A percentile compares a stretch with the other conserved stretches of the same genome.
Conservation (phyloP, 2,888 invertebrate species). For the Muschampia plurimacula region DNA sequence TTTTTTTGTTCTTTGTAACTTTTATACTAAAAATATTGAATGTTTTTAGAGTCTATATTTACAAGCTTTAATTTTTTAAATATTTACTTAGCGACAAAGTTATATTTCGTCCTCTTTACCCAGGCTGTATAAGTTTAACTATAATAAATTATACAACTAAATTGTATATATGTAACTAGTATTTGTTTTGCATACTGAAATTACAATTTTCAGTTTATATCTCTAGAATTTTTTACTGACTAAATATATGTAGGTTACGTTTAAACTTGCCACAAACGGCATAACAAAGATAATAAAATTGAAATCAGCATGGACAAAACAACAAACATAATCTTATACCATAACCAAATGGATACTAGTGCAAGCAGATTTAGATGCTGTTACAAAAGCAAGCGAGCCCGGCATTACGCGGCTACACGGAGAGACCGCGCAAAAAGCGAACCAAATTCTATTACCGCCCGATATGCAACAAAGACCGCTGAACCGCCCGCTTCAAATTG, state of each 20-base stretch:
- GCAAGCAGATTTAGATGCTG: constrained; percentile 79
- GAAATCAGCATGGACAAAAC: constrained; percentile 20
- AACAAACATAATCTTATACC: constrained; percentile 48
- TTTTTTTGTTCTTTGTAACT: neutral
- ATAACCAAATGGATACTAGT: constrained; percentile 63
- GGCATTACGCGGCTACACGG: constrained; percentile 62
- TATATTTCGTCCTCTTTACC: neutral
- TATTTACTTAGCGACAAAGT: too few relatives aligned
- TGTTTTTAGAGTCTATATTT: neutral
- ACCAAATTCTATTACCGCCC: constrained; percentile 84
- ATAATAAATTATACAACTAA: too few relatives aligned
- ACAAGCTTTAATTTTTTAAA: neutral
- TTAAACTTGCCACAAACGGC: constrained; percentile 8
- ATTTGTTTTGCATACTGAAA: constrained; percentile 2
- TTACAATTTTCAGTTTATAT: neutral
- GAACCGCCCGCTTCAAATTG: constrained; percentile 79
- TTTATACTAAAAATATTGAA: neutral
- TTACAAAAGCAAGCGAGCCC: constrained; percentile 80
- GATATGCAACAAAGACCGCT: constrained; percentile 85
- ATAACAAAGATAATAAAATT: constrained; percentile 26
- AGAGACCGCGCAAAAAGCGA: constrained; percentile 81
- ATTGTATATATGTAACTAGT: neutral
- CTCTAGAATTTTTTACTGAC: neutral
- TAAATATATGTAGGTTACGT: neutral
- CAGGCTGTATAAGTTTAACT: too few relatives aligned